phyloP scores from a whole-genome alignment of 37 sponge, comb jelly and placozoan genomes.

The Beroe ovata region DNA sequence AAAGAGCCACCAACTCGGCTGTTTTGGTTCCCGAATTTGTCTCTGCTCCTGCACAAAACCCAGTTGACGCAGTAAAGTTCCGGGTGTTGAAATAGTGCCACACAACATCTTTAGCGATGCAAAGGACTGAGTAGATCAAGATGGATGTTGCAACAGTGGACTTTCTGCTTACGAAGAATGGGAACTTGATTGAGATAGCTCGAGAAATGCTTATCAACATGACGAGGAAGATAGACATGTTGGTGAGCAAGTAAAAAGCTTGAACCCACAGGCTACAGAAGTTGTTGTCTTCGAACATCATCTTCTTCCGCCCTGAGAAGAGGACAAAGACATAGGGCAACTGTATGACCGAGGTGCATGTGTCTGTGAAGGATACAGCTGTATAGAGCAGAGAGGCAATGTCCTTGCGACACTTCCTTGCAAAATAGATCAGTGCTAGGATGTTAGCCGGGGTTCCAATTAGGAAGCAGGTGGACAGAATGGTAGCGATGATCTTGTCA shows the following conservation, averaged over 20 bases:
- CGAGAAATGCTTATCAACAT: neutral
- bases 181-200: neutral
- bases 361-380: neutral
- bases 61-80: neutral
- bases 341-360: neutral
- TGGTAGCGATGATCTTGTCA: neutral
- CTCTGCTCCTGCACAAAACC: neutral
- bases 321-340: neutral
- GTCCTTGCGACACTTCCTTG: neutral
- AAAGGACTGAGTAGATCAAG: neutral
- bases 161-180: neutral
- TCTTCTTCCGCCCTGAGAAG: neutral
- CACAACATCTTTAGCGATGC: neutral
- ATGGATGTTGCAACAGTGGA: neutral
- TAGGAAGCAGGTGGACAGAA: neutral
- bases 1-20: neutral
- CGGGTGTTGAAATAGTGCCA: neutral
- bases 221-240: neutral
- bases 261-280: conserved; percentile 12
- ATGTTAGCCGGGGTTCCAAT: neutral
- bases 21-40: too few species aligned
- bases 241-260: neutral
- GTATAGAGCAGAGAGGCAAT: neutral
- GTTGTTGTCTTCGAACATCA: neutral
- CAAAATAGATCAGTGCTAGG: neutral